These are phyloP conservation scores for Epirrita christyi DNA, from an alignment of 2,888 invertebrate species.

Conservation along the genomic window DNA sequence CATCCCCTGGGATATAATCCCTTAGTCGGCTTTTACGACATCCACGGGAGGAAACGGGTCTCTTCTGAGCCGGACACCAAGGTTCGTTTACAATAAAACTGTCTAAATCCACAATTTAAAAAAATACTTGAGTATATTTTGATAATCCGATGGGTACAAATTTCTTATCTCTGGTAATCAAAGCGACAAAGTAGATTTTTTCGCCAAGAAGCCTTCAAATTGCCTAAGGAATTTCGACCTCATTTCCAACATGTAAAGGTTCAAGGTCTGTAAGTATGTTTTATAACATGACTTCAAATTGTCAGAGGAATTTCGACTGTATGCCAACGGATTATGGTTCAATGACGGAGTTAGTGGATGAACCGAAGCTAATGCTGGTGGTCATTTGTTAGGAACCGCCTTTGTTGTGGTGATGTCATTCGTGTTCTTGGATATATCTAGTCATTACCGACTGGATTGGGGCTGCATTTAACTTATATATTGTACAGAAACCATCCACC, in stretches of 20 bases:
- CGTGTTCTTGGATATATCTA: slow-evolving; percentile 34
- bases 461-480: not conserved
- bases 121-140: no score
- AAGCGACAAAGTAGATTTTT: slow-evolving; percentile 5
- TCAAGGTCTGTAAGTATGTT: not conserved
- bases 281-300: not conserved
- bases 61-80: no score
- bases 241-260: not conserved
- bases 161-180: not conserved
- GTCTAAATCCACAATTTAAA: no score
- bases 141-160: no score
- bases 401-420: slow-evolving; percentile 56
- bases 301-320: not conserved
- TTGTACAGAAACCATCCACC: no score
- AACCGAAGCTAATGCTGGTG: slow-evolving; percentile 47
- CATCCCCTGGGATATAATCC: no score
- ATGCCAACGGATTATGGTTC: not conserved
- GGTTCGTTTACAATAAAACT: no score
- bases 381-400: slow-evolving; percentile 54
- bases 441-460: slow-evolving; percentile 30
- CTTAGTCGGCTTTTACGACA: no score
- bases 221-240: not conserved
- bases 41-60: no score
- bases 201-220: not conserved
- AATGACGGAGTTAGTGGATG: slow-evolving; percentile 10